Evolutionary conservation across 2,888 invertebrate species (phyloP).

Genomic region (Epiblema foenella): DNA sequence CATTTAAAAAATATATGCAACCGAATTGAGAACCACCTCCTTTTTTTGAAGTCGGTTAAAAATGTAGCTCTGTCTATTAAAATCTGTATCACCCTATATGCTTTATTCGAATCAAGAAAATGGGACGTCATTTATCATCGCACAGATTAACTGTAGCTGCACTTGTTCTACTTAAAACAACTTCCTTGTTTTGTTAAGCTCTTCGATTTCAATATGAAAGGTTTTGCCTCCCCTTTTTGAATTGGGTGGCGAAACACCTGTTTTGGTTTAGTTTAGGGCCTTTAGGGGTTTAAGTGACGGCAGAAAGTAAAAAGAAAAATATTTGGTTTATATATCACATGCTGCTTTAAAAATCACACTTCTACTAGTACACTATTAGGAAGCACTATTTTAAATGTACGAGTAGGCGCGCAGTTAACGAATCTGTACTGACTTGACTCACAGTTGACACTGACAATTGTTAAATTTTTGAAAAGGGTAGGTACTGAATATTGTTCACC

Average conservation of each 20-base stretch:
- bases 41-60: no score
- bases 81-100: slow-evolving; percentile 56
- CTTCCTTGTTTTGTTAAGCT: slow-evolving; percentile 52
- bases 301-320: slow-evolving; percentile 13
- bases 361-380: no score
- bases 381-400: no score
- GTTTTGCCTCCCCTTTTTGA: slow-evolving; percentile 26
- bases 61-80: neutral
- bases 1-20: no score
- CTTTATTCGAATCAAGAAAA: slow-evolving; percentile 61
- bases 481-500: no score
- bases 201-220: slow-evolving; percentile 36
- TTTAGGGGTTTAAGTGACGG: slow-evolving; percentile 31
- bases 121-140: slow-evolving; percentile 73
- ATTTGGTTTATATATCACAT: slow-evolving; percentile 4
- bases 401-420: no score
- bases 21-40: no score
- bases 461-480: no score
- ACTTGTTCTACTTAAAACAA: slow-evolving; percentile 70
- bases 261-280: slow-evolving; percentile 38
- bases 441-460: no score
- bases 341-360: neutral
- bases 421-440: no score
- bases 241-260: slow-evolving; percentile 34
- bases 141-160: slow-evolving; percentile 69